Percentiles rank a stretch among this genome's conserved stretches.
phyloP scores from a whole-genome alignment of 2,888 invertebrate genomes.

The Diarsia mendica region DNA sequence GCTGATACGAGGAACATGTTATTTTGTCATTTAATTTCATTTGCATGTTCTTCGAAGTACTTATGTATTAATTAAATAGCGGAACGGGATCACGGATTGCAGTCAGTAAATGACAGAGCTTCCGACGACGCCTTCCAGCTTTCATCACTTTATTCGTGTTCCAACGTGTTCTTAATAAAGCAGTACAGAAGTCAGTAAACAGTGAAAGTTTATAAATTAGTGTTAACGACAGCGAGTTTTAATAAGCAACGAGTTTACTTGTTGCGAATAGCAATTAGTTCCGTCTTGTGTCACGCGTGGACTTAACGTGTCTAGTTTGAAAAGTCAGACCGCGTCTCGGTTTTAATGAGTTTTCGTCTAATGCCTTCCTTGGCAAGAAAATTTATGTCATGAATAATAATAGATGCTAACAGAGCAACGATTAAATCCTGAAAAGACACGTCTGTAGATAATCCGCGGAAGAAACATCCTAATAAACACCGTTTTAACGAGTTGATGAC shows the following conservation, averaged over 20 bases:
- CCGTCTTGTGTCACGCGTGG: conserved; percentile 87
- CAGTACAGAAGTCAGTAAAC: conserved; percentile 64
- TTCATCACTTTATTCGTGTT: conserved; percentile 36
- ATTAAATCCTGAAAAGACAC: conserved; percentile 87
- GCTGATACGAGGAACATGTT: conserved; percentile 17
- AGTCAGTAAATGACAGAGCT: conserved; percentile 24
- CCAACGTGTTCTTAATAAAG: conserved; percentile 65
- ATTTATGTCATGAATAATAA: conserved; percentile 90
- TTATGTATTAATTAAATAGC: conserved; percentile 22
- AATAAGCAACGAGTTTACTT: conserved; percentile 85
- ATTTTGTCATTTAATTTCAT: conserved; percentile 41
- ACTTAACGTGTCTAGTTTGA: conserved; percentile 90
- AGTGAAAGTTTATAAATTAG: conserved; percentile 82
- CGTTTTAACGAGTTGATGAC: conserved; percentile 82
- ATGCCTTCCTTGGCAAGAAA: conserved; percentile 87
- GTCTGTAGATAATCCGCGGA: conserved; percentile 83
- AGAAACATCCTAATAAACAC: conserved; percentile 86
- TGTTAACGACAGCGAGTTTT: conserved; percentile 83
- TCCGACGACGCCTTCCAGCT: conserved; percentile 13
- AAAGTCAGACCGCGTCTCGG: conserved; percentile 88
- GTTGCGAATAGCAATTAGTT: conserved; percentile 86
- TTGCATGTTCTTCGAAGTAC: conserved; percentile 24
- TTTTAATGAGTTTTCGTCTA: conserved; percentile 90
- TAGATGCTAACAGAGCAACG: conserved; percentile 85
- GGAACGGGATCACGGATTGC: not conserved